Evolutionary conservation across 2,888 invertebrate species (phyloP), one percentile per base, ranked within the genome.

Genomic region (Standfussiana lucernea): DNA sequence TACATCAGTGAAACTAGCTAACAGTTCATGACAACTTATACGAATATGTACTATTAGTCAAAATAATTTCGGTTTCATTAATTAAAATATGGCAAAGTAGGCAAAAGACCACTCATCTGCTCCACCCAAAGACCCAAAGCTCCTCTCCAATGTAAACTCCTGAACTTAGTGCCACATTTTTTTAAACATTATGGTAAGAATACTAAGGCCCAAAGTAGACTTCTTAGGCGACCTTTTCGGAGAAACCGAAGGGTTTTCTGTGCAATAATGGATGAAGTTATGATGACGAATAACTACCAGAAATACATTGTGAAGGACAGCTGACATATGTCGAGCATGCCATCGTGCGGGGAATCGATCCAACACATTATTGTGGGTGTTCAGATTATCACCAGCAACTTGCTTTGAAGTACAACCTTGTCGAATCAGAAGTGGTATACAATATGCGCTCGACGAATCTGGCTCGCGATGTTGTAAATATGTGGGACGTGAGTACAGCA

Each of bases 1-100:
- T 45, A 47, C 15, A 67, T 62, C 68, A 42, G 42, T 32, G 2
- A 56, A 67, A 78, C 42, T 68, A 56, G 50, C 61, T 59, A 8
- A 40, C n/a, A 15, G 35, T 28, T 45, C 28, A 42, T 37, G 37
- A 40, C 40, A 28, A 24, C 24, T 11, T 18, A 32, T 6, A 15
- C 24, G 8, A 40, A 65, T 21, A 65, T 11, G 28, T 42, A n/a
- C n/a, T 3, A 37, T 15, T 37, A 8, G n/a, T 28, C 6, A 11
- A 53, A 56, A 61, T 61, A 21, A 32, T 21, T 18, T 68, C 6
- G 37, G 37, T 53, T 56, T 68, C 6, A n/a, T 53, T 21, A 32
- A 32, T 32, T 24, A 11, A n/a, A 28, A 69, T 53, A 50, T 13
- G 37, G 37, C 21, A 24, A 21, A 8, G 2, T 15, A 28, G 8